A percentile compares a stretch with the other conserved stretches of the same genome.
Evolutionary conservation across 1,140 invertebrate genomes (phyloP).

Genomic region (Papilio polytes): DNA sequence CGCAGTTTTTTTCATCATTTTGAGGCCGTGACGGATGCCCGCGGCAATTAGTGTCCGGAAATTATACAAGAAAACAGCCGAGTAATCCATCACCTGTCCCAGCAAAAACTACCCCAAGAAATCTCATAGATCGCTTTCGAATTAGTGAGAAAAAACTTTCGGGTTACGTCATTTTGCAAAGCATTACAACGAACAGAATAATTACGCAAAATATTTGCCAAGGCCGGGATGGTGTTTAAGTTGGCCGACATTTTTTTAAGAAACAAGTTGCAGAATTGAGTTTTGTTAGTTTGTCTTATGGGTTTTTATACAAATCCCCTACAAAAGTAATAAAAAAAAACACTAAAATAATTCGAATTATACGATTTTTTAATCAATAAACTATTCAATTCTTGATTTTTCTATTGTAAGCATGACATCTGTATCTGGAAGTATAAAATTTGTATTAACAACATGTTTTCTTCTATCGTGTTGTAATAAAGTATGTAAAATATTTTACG

Average conservation of each 20-base stretch:
- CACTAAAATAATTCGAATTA: background rate
- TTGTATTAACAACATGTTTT: background rate
- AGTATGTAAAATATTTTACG: background rate
- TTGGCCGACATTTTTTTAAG: too few species aligned
- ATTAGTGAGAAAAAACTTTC: background rate
- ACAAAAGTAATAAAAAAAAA: too few species aligned
- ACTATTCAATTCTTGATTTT: too few species aligned
- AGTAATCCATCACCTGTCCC: slow-evolving; percentile 76
- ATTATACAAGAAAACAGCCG: slow-evolving; percentile 77
- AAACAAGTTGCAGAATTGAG: too few species aligned
- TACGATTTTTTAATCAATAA: too few species aligned
- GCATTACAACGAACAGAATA: background rate
- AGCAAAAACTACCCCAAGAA: slow-evolving; percentile 77
- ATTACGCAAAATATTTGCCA: background rate
- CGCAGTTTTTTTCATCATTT: slow-evolving; percentile 59
- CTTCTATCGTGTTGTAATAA: background rate
- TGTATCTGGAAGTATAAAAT: too few species aligned
- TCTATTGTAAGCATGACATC: too few species aligned
- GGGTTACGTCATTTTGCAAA: background rate
- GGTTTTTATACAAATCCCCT: too few species aligned
- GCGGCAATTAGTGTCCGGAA: slow-evolving; percentile 78
- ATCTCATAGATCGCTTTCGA: slow-evolving; percentile 51
- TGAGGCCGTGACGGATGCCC: slow-evolving; percentile 70
- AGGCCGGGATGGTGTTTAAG: too few species aligned
- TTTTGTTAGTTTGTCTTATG: too few species aligned